Evolutionary conservation across 2,113 vertebrate species (phyloP).

Genomic region (Leucoraja erinaceus): DNA sequence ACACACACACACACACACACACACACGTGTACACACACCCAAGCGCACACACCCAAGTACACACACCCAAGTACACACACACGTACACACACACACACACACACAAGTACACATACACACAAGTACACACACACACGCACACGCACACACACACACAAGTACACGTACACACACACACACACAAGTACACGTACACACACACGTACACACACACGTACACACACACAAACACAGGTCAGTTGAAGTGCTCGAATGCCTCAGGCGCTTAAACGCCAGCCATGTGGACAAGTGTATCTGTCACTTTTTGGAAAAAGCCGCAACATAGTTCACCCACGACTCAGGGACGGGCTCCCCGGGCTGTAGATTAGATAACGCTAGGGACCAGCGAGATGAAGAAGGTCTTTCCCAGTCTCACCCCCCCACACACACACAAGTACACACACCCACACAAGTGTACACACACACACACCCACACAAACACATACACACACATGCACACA

Average conservation of each 20-base stretch:
- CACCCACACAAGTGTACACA: too few species aligned
- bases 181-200: too few species aligned
- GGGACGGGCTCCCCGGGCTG: conserved; percentile 51
- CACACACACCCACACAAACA: too few species aligned
- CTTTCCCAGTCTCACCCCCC: conserved; percentile 60
- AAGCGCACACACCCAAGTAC: neutral
- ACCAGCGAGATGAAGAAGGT: conserved; percentile 63
- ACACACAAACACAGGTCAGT: neutral
- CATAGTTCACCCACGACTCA: conserved; percentile 52
- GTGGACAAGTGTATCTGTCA: conserved; percentile 42
- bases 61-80: conserved; percentile 10
- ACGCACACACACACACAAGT: too few species aligned
- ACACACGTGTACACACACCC: conserved; percentile 38
- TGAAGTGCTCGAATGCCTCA: conserved; percentile 4
- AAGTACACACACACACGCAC: too few species aligned
- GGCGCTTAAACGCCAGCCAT: conserved; percentile 48
- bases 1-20: conserved; percentile 40
- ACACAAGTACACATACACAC: too few species aligned
- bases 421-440: too few species aligned
- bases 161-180: too few species aligned
- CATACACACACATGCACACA: too few species aligned
- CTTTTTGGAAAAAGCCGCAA: conserved; percentile 44
- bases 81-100: neutral
- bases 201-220: too few species aligned
- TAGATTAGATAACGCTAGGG: conserved; percentile 72